Evolutionary conservation across 2,888 invertebrate genomes (phyloP), one percentile per base, ranked within the genome.

Genomic region (Drosophila eohydei): DNA sequence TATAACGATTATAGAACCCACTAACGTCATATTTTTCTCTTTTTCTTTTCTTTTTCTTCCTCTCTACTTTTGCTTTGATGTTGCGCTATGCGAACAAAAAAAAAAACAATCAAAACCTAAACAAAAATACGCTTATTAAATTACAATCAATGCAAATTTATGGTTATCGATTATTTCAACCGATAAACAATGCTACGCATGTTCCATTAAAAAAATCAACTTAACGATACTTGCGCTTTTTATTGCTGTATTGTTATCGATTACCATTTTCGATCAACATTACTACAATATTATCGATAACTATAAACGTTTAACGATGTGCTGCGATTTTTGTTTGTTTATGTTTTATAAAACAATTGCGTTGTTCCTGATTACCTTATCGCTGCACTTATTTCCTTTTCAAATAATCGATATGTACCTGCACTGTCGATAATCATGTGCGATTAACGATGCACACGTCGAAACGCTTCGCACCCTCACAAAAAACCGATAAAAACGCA

Each of bases 11-110:
- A 67, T 74, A 62, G 74, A 81, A 84, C 78, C 74, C 77, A 90
- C 88, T 91, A 91, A 91, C 60, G 56, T 61, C 58, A 71, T 69
- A 69, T 74, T 77, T 79, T 73, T 82, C 80, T 51, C 36, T 65
- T 64, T 80, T 73, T 70, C 70, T 78, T 84, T 79, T 84, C 74
- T 78, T 84, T 83, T 81, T 81, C 54, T 80, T 72, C 83, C 74
- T 75, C 81, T 79, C 62, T 73, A 69, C 50, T 44, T 51, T 72
- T 63, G 38, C 55, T 76, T 70, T 67, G 59, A 62, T 75, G 64
- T 57, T 73, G 48, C 65, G 70, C 61, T 69, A 65, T 56, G 43
- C 38, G 9, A 36, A 61, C 7, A 60, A 60, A 40, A 28, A 68
- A 68, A 36, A 3, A 30, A 38, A 30, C 30, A 64, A 59, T 36